Percentiles rank a stretch among this genome's conserved stretches.
Evolutionary conservation across 2,113 vertebrate genomes (phyloP).

Genomic region (Crotophaga sulcirostris): DNA sequence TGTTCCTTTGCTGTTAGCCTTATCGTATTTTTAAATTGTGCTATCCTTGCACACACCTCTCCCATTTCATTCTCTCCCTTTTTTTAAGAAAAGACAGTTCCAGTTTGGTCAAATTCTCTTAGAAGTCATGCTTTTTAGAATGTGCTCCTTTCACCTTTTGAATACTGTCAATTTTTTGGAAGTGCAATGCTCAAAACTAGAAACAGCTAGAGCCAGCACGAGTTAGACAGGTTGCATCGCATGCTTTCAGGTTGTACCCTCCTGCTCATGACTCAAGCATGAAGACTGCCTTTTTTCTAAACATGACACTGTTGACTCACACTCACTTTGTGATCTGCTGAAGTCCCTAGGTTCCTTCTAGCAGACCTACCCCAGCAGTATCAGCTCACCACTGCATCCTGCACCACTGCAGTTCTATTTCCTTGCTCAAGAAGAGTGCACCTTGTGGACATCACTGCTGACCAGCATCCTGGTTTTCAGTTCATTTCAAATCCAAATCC

Average conservation of each 20-base stretch:
- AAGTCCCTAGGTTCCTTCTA: background rate
- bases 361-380: background rate
- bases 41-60: background rate
- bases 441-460: background rate
- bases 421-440: background rate
- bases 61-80: background rate
- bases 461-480: background rate
- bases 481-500: background rate
- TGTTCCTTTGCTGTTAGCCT: background rate
- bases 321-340: fast-evolving
- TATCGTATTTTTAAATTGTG: background rate
- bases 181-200: background rate
- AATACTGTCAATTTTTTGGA: background rate
- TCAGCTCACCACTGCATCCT: too few relatives aligned
- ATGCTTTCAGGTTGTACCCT: background rate
- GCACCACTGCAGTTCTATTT: too few relatives aligned
- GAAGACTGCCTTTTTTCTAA: too few relatives aligned
- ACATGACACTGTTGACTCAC: background rate
- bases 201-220: background rate
- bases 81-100: background rate
- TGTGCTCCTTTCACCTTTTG: background rate
- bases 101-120: background rate
- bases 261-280: background rate
- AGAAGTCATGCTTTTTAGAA: background rate
- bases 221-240: background rate